Evolutionary conservation across 2,113 vertebrate species (phyloP), one percentile per base, ranked within the genome.

Genomic region (Origma solitaria): DNA sequence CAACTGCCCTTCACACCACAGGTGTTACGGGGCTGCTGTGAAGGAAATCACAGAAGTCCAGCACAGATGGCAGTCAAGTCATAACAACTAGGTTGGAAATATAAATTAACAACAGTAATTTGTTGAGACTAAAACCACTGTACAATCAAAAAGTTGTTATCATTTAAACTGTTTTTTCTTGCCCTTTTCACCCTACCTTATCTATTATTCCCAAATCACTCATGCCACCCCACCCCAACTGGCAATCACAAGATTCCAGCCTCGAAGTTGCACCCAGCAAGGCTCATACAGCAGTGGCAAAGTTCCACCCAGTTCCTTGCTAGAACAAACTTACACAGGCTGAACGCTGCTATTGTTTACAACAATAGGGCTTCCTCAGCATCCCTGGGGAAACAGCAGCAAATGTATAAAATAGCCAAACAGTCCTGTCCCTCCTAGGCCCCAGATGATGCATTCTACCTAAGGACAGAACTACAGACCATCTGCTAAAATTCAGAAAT

Each of bases 281-380:
- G 54, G 68, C 9, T 81, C 44, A 38, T 33, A 80, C 8, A 30
- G 68, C 82, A 69, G 31, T 11, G 16, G 70, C 64, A 61, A 77
- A 77, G 60, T 25, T 77, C 88, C 95, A 86, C 88, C 58, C 86
- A 73, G 13, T 68, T 92, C 68, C 71, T 71, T 4, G 0, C 54
- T 51, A 24, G 38, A 54, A 54, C 79, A 81, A 86, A 75, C n/a
- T 57, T 42, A 68, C 1, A 73, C 71, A 58, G 82, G 16, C 80
- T 82, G 61, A 60, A 51, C 78, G 87, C 37, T 57, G 28, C 56
- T 65, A 35, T 58, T 77, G 68, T 77, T 90, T 60, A 15, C 62
- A 94, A 77, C 58, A 95, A 60, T 4, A 30, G 56, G n/a, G 86
- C 75, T 95, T 95, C 86, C 91, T 73, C 73, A 45, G 73, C 86